A percentile compares a stretch with the other conserved stretches of the same genome.
Conservation (phyloP, 1,140 invertebrate genomes). For the Aphidius gifuensis region DNA sequence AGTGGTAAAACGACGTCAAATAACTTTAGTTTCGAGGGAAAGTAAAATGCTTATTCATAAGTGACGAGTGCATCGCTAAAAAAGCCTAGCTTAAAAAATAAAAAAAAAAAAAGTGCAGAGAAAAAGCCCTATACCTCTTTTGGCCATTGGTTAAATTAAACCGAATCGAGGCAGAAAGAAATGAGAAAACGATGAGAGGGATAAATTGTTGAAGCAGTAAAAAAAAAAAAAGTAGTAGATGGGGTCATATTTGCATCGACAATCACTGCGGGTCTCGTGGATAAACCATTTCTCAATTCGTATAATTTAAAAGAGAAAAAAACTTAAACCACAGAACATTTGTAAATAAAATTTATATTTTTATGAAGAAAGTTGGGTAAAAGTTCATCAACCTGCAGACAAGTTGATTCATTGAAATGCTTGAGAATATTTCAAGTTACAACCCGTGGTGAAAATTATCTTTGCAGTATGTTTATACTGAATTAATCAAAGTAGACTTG, state of each 20-base stretch:
- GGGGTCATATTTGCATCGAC: slow-evolving; percentile 27
- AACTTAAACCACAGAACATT: no score
- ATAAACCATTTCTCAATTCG: slow-evolving; percentile 17
- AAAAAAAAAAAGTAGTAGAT: slow-evolving; percentile 1
- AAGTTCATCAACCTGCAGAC: no score
- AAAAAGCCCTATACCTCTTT: not conserved
- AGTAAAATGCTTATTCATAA: slow-evolving; percentile 47
- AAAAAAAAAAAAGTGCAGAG: not conserved
- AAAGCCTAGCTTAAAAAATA: not conserved
- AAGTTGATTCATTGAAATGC: no score
- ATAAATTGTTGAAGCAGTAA: not conserved
- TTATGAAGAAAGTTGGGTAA: no score
- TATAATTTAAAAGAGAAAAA: slow-evolving; percentile 25
- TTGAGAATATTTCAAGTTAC: no score
- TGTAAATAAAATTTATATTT: no score
- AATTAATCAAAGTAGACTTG: no score
- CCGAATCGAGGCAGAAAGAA: slow-evolving; percentile 17
- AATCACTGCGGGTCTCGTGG: slow-evolving; percentile 22
- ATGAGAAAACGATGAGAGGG: slow-evolving; percentile 12
- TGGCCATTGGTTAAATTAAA: slow-evolving; percentile 25
- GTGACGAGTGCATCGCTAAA: slow-evolving; percentile 37
- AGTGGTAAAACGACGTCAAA: slow-evolving; percentile 45
- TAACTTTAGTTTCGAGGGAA: slow-evolving; percentile 40
- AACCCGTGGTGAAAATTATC: no score
- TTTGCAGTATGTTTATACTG: no score